Base-by-base conservation (phyloP, 2,888 invertebrate species). In the Ophion ellenae region DNA sequence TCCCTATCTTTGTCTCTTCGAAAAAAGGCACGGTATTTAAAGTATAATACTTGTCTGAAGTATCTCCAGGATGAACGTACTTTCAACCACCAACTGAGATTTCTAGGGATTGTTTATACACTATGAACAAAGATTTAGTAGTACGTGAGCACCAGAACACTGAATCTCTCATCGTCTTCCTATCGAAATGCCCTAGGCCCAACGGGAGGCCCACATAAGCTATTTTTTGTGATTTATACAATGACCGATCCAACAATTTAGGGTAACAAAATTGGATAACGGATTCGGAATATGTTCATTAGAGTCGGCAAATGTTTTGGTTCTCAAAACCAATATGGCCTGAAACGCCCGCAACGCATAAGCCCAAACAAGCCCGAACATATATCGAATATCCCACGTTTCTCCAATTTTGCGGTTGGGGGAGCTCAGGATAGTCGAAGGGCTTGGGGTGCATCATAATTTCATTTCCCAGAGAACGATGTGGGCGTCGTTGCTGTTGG, bases 391-490 rank as follows among this genome's bases (percentile, higher is more conserved):
- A 4, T 40, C 40, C 7, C 7, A 5, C 40, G 40, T 7, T 9
- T 40, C 32, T 69, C 53, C 5, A 53, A 47, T 53, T 53, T 24
- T 53, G 11, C 28, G 47, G 24, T 70, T 71, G 14, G 57, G 36
- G 28, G n/a, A 59, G 9, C 0, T 11, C n/a, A 14, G 57, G 66
- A 64, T 64, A 24, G 53, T 24, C 57, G n/a, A 66, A 11, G 36
- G n/a, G 11, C 63, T 59, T 63, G 20, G 66, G 83, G 86, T 32
- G 32, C 3, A 95, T 96, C 96, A 97, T 95, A 97, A 96, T 92
- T 97, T 97, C 95, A 97, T 96, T 94, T 98, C 98, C 98, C 98
- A 98, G 73, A 98, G 96, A 87, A 98, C 97, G 91, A 98, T 96
- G 94, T 98, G 97, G 20, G 98, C 98, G 95, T 98, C 97, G 91